These are phyloP conservation scores for Monoplex corrugatus DNA, from an alignment of 2,888 invertebrate genomes.

Conservation along the genomic window DNA sequence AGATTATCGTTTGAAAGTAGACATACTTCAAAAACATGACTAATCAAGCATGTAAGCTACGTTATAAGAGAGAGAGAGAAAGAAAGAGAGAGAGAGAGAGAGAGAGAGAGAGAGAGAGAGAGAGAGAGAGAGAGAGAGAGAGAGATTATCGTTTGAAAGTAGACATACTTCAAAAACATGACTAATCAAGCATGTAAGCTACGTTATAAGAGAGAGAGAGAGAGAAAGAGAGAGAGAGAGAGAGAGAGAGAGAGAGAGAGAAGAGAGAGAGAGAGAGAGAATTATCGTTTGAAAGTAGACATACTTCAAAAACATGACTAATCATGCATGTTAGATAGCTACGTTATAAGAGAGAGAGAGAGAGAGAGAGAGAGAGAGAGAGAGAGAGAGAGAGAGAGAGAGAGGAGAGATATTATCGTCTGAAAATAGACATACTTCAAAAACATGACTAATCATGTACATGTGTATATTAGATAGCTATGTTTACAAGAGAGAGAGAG, in stretches of 20 bases:
- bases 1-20: neutral
- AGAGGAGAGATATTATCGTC: no score
- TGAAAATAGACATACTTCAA: neutral
- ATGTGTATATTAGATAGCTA: neutral
- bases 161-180: no score
- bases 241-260: conserved; percentile 38
- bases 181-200: neutral
- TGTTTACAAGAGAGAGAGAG: no score
- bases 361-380: conserved; percentile 1
- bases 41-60: neutral
- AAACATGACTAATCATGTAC: neutral
- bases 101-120: conserved; percentile 38
- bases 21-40: no score
- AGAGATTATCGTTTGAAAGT: neutral
- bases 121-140: neutral
- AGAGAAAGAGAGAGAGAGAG: conserved; percentile 43
- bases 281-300: neutral
- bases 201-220: conserved; percentile 13
- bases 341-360: conserved; percentile 31
- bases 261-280: neutral
- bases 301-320: no score
- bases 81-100: conserved; percentile 42
- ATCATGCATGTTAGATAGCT: neutral
- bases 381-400: neutral
- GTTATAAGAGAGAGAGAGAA: conserved; percentile 17